phyloP scores from a whole-genome alignment of 2,113 vertebrate genomes.

The Menidia beryllina region DNA sequence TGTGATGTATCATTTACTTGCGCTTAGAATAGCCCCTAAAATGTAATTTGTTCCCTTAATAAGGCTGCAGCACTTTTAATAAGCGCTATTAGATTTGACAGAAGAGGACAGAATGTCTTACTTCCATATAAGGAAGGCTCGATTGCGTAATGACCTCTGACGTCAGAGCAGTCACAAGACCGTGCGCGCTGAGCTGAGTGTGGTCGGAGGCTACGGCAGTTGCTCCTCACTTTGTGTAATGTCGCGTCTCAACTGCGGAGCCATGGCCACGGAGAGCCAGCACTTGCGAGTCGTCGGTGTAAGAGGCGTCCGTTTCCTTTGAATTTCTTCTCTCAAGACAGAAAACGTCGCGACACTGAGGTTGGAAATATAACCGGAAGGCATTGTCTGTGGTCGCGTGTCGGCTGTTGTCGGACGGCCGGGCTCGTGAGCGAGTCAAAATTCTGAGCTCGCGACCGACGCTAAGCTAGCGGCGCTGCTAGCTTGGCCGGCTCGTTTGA shows the following conservation, averaged over 20 bases:
- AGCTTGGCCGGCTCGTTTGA: conserved; percentile 47
- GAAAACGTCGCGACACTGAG: too few relatives aligned
- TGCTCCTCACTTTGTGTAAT: conserved; percentile 12
- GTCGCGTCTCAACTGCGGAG: conserved; percentile 1
- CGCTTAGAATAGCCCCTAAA: not conserved
- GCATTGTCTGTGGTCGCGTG: conserved; percentile 29
- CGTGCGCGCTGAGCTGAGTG: not conserved
- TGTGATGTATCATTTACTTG: too few relatives aligned
- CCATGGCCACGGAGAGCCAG: conserved; percentile 43
- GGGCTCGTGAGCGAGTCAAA: conserved; percentile 11
- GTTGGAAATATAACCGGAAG: not conserved
- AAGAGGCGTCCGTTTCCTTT: conserved; percentile 2
- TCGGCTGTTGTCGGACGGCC: conserved; percentile 9
- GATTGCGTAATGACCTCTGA: conserved; percentile 75
- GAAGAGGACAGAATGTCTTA: not conserved
- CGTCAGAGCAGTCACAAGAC: conserved; percentile 83
- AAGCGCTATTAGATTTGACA: too few relatives aligned
- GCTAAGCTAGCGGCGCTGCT: conserved; percentile 61
- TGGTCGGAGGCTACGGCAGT: conserved; percentile 13
- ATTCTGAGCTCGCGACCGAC: conserved; percentile 18
- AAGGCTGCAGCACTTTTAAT: not conserved
- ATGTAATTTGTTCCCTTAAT: not conserved
- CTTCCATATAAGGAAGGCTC: conserved; percentile 64
- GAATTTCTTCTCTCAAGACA: not conserved
- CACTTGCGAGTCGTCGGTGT: not conserved